Base-by-base conservation (phyloP, 2,888 invertebrate species). In the Leucophora obtusa region DNA sequence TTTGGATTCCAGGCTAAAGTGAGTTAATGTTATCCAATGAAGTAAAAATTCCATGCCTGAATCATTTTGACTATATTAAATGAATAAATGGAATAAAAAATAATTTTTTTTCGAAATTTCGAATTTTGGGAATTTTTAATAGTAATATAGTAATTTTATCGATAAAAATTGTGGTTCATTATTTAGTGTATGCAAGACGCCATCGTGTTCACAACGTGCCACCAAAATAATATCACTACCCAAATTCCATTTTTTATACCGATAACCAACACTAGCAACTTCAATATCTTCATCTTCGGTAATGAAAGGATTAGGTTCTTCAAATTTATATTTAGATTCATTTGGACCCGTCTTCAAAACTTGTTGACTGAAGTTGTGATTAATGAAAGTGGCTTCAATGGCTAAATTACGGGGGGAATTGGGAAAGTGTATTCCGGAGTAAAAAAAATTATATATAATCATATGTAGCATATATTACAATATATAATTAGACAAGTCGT, bases 311-410 rank as follows among this genome's bases (percentile, higher is more conserved):
- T 98, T 98, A 0, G 94, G 91, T 85, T 98, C 95, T 0, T 96
- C 96, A 91, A 98, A 98, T 89, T 96, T 96, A 91, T 93, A 94
- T 84, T 96, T 94, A 0, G 96, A 93, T 88, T 98, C 98, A 75
- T 92, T 94, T 0, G 92, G 84, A 0, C 93, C 94, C 14, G 92
- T 92, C 86, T 93, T 93, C 84, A 94, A 89, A 24, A 94, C 93
- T 93, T 99, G 99, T 87, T 99, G 99, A 73, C 98, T 98, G 91
- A 99, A 99, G 91, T 99, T 99, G 89, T 99, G 98, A 91, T 99
- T 99, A 88, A 99, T 98, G 90, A 98, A 98, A 0, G 99, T 98
- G 0, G 99, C 99, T 90, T 99, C 99, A 10, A 99, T 93, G 0
- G 98, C 98, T 82, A 99, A 92, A 91, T 97, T 98, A 63, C 97